Percentiles rank a stretch among this genome's conserved stretches.
phyloP scores from a whole-genome alignment of 2,888 invertebrate genomes.

The Kuschelorhynchus macadamiae region DNA sequence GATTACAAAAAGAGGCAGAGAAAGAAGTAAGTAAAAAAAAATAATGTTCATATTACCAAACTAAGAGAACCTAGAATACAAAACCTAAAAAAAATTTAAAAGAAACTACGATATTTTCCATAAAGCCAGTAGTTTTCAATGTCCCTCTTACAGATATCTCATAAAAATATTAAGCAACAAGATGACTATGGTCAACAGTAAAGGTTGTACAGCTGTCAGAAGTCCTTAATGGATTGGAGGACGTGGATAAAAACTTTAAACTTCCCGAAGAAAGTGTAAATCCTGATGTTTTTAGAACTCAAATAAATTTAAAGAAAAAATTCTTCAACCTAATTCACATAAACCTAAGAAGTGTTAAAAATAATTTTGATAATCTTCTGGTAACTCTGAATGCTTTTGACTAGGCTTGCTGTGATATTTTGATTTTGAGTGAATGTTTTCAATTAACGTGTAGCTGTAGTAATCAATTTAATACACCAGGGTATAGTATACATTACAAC shows the following conservation, averaged over 20 bases:
- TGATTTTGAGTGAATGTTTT: slow-evolving; percentile 7
- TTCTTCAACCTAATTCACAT: slow-evolving; percentile 13
- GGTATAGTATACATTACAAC: slow-evolving; percentile 4
- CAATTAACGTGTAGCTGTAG: background rate
- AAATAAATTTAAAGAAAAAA: too few species aligned
- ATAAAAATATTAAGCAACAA: slow-evolving; percentile 1
- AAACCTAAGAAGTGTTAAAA: slow-evolving; percentile 11
- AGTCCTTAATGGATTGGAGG: too few species aligned
- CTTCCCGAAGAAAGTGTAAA: slow-evolving; percentile 8
- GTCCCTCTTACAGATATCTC: too few species aligned
- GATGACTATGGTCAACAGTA: too few species aligned
- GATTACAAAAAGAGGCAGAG: slow-evolving; percentile 5
- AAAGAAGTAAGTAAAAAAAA: slow-evolving; percentile 1
- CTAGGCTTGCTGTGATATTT: slow-evolving; percentile 13
- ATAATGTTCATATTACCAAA: too few species aligned
- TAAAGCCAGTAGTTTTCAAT: background rate
- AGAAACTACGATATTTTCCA: background rate
- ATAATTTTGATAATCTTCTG: too few species aligned
- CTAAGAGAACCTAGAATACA: slow-evolving; percentile 4
- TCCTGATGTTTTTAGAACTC: slow-evolving; percentile 2
- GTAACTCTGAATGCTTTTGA: slow-evolving; percentile 11
- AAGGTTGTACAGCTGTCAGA: too few species aligned
- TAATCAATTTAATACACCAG: slow-evolving; percentile 9
- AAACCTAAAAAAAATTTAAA: background rate
- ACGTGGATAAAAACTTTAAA: background rate